A percentile compares a stretch with the other conserved stretches of the same genome.
Evolutionary conservation across 1,140 invertebrate species (phyloP).

Genomic region (Drosophila sechellia): DNA sequence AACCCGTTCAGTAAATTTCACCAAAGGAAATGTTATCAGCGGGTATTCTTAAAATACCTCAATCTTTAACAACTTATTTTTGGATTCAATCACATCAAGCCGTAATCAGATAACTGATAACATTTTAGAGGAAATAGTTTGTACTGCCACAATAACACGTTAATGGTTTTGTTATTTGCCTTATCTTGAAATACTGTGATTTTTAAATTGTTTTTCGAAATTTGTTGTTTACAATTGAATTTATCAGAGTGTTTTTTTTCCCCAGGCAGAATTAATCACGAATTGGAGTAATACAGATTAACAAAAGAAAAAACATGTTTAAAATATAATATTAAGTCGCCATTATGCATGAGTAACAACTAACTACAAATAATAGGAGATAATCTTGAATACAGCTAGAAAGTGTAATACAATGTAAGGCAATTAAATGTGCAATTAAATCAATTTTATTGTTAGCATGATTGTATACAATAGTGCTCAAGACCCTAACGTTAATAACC

Average conservation of each 20-base stretch:
- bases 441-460: not conserved
- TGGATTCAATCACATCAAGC: not conserved
- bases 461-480: not conserved
- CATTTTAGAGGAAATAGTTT: not conserved
- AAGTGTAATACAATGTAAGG: not conserved
- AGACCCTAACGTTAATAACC: not conserved
- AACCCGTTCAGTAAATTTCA: too few relatives aligned
- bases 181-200: not conserved
- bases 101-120: not conserved
- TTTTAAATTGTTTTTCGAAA: not conserved
- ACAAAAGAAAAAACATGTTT: not conserved
- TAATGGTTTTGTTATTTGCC: not conserved
- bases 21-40: not conserved
- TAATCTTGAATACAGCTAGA: not conserved
- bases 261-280: not conserved
- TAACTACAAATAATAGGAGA: not conserved
- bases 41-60: not conserved
- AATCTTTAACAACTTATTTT: not conserved
- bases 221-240: not conserved
- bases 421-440: constrained; percentile 2
- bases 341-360: not conserved
- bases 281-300: not conserved
- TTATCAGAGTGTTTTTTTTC: not conserved
- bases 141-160: not conserved
- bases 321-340: not conserved